phyloP scores from a whole-genome alignment of 1,140 invertebrate genomes.

The Augochlora pura region DNA sequence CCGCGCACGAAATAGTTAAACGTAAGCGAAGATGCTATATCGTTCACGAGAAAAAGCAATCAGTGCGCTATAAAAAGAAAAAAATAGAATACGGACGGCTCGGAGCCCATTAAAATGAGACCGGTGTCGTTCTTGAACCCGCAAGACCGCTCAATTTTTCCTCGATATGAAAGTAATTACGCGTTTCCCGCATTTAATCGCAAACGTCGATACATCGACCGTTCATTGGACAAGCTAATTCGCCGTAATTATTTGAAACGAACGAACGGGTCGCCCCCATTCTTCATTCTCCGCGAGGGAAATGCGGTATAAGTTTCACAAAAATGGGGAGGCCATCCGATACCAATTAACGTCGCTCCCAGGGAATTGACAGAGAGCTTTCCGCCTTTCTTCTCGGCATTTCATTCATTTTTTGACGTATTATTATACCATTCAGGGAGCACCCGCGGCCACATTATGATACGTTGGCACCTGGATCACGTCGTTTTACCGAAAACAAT shows the following conservation, averaged over 20 bases:
- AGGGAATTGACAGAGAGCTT: slow-evolving; percentile 18
- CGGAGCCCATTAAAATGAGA: too few relatives aligned
- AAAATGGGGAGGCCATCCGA: slow-evolving; percentile 7
- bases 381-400: slow-evolving; percentile 4
- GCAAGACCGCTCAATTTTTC: too few relatives aligned
- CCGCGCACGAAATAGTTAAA: too few relatives aligned
- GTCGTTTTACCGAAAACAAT: slow-evolving; percentile 17
- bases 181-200: not conserved
- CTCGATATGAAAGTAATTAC: not conserved
- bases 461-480: not conserved
- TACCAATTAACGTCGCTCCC: slow-evolving; percentile 37
- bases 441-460: not conserved
- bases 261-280: not conserved
- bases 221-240: not conserved
- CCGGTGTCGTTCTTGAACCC: too few relatives aligned
- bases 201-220: not conserved
- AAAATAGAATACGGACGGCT: too few relatives aligned
- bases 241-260: not conserved
- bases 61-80: too few relatives aligned
- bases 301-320: slow-evolving; percentile 17
- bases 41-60: too few relatives aligned
- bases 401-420: slow-evolving; percentile 23
- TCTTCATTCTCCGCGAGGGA: not conserved
- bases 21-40: too few relatives aligned
- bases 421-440: slow-evolving; percentile 34